phyloP scores from a whole-genome alignment of 1,140 invertebrate genomes.

The Plutomurus gul region DNA sequence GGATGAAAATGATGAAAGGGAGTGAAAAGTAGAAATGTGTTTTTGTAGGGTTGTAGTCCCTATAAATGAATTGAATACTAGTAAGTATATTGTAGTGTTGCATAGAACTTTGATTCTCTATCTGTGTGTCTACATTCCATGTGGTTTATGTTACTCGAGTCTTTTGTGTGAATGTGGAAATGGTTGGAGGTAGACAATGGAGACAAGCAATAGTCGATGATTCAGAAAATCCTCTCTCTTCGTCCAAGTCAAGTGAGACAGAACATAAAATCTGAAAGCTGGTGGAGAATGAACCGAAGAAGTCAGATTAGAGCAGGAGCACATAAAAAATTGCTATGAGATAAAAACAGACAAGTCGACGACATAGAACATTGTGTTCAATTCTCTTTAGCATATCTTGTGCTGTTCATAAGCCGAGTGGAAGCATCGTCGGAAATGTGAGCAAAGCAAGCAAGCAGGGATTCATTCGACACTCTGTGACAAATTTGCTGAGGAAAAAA shows the following conservation, averaged over 20 bases:
- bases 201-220: not conserved
- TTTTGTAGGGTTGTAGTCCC: not conserved
- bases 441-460: not conserved
- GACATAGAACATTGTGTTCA: not conserved
- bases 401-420: not conserved
- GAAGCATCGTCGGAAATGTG: not conserved
- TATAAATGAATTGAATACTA: not conserved
- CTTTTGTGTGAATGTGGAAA: not conserved
- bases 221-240: too few species aligned
- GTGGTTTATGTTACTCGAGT: not conserved
- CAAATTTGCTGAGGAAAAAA: slow-evolving; percentile 46
- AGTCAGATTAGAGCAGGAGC: not conserved
- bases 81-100: too few species aligned
- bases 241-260: not conserved
- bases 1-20: not conserved
- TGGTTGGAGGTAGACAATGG: not conserved
- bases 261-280: not conserved
- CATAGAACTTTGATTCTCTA: too few species aligned
- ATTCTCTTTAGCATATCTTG: not conserved
- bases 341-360: not conserved
- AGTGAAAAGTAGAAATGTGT: not conserved
- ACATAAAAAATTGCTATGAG: not conserved
- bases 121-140: not conserved
- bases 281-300: not conserved
- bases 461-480: slow-evolving; percentile 47